A percentile compares a stretch with the other conserved stretches of the same genome.
Evolutionary conservation across 2,113 vertebrate species (phyloP).

Genomic region (Chiloscyllium plagiosum): DNA sequence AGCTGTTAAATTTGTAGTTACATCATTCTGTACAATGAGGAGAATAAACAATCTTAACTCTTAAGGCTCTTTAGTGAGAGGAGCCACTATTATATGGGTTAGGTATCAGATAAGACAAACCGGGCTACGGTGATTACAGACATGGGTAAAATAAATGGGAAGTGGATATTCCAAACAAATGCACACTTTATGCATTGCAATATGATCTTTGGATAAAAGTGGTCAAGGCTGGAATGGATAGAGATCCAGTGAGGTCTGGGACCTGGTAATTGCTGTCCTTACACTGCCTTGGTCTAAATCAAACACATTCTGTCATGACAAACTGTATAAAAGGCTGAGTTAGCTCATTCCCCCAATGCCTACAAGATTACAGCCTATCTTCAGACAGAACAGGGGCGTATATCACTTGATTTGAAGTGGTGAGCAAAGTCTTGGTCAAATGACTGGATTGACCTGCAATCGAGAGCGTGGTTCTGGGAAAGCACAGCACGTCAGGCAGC

Average conservation of each 20-base stretch:
- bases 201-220: not conserved
- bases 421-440: not conserved
- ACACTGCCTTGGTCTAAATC: not conserved
- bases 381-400: slow-evolving; percentile 28
- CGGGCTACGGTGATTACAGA: not conserved
- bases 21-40: not conserved
- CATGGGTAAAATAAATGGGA: not conserved
- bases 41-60: not conserved
- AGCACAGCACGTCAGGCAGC: too few relatives aligned
- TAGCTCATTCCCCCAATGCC: not conserved
- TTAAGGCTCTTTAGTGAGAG: not conserved
- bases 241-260: slow-evolving; percentile 11
- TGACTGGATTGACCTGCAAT: not conserved
- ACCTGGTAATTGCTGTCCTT: not conserved
- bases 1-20: not conserved
- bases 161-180: not conserved
- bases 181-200: not conserved
- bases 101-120: not conserved
- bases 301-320: not conserved
- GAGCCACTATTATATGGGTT: not conserved
- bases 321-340: not conserved
- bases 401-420: not conserved
- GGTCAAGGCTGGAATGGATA: not conserved
- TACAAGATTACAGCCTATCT: not conserved
- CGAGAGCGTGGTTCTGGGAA: too few relatives aligned